Evolutionary conservation across 2,113 vertebrate species (phyloP), one percentile per base, ranked within the genome.

Genomic region (Brachionichthys hirsutus): DNA sequence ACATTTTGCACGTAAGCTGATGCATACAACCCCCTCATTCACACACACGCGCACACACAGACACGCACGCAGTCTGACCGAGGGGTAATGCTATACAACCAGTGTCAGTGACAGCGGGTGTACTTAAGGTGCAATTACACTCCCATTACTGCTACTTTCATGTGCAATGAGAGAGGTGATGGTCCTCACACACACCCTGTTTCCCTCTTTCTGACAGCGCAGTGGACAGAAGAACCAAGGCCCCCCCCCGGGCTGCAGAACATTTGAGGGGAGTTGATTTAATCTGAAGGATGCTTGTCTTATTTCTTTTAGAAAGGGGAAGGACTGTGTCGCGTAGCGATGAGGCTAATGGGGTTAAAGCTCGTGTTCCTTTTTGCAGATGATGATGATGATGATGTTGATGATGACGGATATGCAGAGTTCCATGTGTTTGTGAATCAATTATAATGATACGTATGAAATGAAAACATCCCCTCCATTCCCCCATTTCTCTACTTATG

Each of bases 141-240:
- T 85, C 83, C 88, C 86, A 89, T 89, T 89, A 89, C 86, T 82
- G 86, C 81, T 73, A 70, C 86, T 81, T 81, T 89, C 88, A 89
- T 87, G 88, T 85, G 83, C 86, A 87, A 88, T 89, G 86, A 88
- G 79, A 41, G 88, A 89, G 86, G 85, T 89, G 88, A 91, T 92
- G 86, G 83, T 92, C 94, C 90, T 90, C 89, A 60, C 62, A 83
- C 89, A 92, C 92, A 80, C 63, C 82, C 77, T 61, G 79, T 78
- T 84, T 75, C 77, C 75, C 70, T n/a, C 24, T 92, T 90, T 89
- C 93, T 94, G 94, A 95, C 94, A 94, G 93, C 91, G 83, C 89
- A 89, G 68, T 54, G 73, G 83, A 80, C 79, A 78, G 75, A 58
- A 74, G 81, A 75, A 67, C 18, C 19, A 67, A 72, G 73, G 68